Percentiles rank a stretch among this genome's conserved stretches.
Evolutionary conservation across 2,888 invertebrate species (phyloP).

Genomic region (Flexamia atlantica): DNA sequence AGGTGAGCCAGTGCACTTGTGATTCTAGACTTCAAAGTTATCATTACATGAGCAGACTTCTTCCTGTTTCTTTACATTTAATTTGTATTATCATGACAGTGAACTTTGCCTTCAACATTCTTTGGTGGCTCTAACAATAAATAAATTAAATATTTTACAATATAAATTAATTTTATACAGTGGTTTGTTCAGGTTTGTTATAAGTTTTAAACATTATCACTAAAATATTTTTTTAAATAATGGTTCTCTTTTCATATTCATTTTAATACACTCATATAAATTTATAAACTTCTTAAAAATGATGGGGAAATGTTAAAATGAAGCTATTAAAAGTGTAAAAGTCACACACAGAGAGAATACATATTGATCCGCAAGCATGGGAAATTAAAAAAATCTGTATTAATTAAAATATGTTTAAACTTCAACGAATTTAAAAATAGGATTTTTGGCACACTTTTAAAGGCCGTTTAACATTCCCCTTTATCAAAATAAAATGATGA

Average conservation of each 20-base stretch:
- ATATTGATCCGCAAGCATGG: too few relatives aligned
- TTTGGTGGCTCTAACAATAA: conserved; percentile 53
- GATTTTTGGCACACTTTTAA: not conserved
- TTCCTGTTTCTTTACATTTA: conserved; percentile 29
- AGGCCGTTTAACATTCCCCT: conserved; percentile 32
- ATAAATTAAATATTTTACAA: conserved; percentile 62
- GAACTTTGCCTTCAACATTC: conserved; percentile 50
- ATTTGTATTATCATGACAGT: conserved; percentile 16
- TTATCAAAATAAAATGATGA: conserved; percentile 19
- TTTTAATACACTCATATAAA: conserved; percentile 7
- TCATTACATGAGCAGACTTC: conserved; percentile 54
- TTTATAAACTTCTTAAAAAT: conserved; percentile 1
- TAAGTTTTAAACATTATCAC: not conserved
- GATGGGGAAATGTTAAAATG: conserved; percentile 22
- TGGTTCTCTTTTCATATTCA: conserved; percentile 16
- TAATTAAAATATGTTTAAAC: too few relatives aligned
- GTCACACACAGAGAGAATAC: too few relatives aligned
- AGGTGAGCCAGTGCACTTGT: conserved; percentile 45
- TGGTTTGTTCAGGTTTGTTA: conserved; percentile 17
- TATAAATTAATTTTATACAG: conserved; percentile 56
- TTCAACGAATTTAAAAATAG: too few relatives aligned
- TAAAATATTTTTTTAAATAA: not conserved
- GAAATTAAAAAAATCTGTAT: too few relatives aligned
- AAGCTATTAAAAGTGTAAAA: not conserved
- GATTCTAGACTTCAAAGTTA: conserved; percentile 3